Percentiles rank a stretch among this genome's conserved stretches.
Conservation (phyloP, 2,797 vertebrate genomes). For the Oceanodroma leucorhoa region DNA sequence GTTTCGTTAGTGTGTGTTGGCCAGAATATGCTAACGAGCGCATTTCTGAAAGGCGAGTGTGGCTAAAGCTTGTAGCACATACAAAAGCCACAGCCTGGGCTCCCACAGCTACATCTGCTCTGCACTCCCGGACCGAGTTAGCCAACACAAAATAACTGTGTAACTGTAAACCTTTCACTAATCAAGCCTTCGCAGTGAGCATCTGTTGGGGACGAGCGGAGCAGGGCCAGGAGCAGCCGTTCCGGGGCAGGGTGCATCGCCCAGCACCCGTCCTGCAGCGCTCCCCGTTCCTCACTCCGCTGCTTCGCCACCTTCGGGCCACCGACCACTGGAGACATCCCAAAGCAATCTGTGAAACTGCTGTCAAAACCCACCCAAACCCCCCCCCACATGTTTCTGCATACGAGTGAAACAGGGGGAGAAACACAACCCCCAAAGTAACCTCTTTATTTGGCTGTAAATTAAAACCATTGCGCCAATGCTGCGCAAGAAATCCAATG, state of each 20-base stretch:
- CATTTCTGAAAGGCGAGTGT: rapidly evolving
- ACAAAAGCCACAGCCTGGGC: background rate
- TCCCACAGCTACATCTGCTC: background rate
- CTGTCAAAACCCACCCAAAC: background rate
- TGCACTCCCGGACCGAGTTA: background rate
- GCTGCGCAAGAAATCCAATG: background rate
- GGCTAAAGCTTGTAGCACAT: background rate
- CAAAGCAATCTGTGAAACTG: background rate
- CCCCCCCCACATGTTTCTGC: background rate
- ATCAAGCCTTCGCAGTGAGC: rapidly evolving
- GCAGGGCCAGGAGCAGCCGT: background rate
- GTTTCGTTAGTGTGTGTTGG: rapidly evolving
- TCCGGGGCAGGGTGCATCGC: rapidly evolving
- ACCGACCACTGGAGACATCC: background rate
- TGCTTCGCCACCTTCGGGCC: background rate
- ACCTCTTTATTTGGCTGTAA: background rate
- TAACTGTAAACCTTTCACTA: background rate
- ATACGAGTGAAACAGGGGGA: background rate
- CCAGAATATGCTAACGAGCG: rapidly evolving
- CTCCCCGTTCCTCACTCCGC: rapidly evolving
- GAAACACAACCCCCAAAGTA: background rate
- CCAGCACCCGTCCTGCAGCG: rapidly evolving
- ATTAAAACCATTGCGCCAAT: background rate
- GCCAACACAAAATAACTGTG: background rate
- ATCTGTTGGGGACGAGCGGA: rapidly evolving